Base-by-base conservation (phyloP, 2,888 invertebrate species). In the Clivina fossor region DNA sequence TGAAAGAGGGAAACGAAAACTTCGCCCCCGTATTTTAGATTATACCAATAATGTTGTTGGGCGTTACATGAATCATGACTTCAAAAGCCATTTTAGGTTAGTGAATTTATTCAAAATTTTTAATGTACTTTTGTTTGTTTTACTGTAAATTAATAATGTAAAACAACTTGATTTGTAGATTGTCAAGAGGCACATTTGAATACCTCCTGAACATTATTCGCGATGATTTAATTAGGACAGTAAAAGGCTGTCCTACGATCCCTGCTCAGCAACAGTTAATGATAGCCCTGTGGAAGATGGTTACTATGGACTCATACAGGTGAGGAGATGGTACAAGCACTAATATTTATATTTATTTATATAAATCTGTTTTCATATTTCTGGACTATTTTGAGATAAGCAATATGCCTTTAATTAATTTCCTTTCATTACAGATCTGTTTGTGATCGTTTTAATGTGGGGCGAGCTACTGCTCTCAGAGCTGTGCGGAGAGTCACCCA, bases 391-490 rank as follows among this genome's bases (percentile, higher is more conserved):
- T 11, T 26, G n/a, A n/a, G n/a, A n/a, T n/a, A n/a, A n/a, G n/a
- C n/a, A n/a, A n/a, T n/a, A n/a, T n/a, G n/a, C n/a, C n/a, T n/a
- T n/a, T n/a, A n/a, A n/a, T n/a, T 38, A 7, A 16, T 37, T 37
- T 13, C 5, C 18, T 22, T 22, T 40, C 28, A 9, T 54, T 54
- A 40, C 37, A 62, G 58, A 56, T 59, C 62, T 5, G 55, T 62
- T 16, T 62, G 60, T 56, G 60, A 62, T 15, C 50, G 57, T 9
- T 63, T 62, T 41, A 60, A 63, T 22, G 47, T 63, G 18, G 63
- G 63, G 30, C 43, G 41, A 57, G 60, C 60, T 26, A 62, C 63
- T 40, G 58, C 48, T 38, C 24, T 61, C 5, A 56, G 61, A 44
- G 46, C 56, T 33, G 59, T 61, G 18, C 38, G 58, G 11, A 53